Conservation (phyloP, 37 sponge, comb jelly and placozoan species). For the Geodia barretti region DNA sequence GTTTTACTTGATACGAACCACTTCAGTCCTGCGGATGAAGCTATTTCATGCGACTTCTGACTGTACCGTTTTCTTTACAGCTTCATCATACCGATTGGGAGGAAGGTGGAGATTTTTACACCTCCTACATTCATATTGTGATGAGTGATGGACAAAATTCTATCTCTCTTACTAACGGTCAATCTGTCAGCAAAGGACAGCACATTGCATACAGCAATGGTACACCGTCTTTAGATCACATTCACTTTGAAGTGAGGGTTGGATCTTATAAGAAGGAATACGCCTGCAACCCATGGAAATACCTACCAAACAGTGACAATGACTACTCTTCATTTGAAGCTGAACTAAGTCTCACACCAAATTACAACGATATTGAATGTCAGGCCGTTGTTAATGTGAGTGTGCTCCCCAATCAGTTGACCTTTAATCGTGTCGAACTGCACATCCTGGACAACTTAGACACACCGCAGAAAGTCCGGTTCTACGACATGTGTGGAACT, state of each 20-base stretch:
- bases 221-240: background rate
- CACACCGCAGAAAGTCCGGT: background rate
- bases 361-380: background rate
- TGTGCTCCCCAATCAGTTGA: slow-evolving; percentile 11
- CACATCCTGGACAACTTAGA: background rate
- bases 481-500: background rate
- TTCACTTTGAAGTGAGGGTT: slow-evolving; percentile 24
- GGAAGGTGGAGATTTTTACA: background rate
- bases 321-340: background rate
- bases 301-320: slow-evolving; percentile 4
- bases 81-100: background rate
- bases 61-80: background rate
- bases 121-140: slow-evolving; percentile 17
- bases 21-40: too few species aligned
- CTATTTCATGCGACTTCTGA: too few species aligned
- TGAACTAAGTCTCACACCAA: background rate
- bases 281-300: slow-evolving; percentile 24
- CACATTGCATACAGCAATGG: background rate
- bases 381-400: slow-evolving; percentile 5
- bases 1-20: too few species aligned
- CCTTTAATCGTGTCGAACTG: slow-evolving; percentile 3
- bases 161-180: background rate
- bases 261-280: background rate
- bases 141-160: background rate
- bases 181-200: background rate